These are phyloP conservation scores for Julus scandinavius DNA, from an alignment of 2,888 invertebrate species.

Conservation along the genomic window DNA sequence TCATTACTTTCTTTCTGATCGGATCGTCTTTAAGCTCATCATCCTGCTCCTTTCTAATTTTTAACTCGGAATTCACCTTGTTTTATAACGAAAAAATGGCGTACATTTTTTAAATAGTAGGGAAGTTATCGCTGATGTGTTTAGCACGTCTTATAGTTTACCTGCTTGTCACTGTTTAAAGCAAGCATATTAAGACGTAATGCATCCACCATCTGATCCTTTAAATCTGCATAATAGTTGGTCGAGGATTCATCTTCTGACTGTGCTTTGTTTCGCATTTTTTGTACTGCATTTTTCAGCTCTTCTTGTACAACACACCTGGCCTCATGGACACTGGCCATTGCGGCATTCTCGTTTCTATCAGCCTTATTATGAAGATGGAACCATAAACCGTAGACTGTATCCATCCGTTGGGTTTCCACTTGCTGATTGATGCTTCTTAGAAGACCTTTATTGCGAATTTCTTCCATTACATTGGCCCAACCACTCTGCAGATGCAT, in stretches of 20 bases:
- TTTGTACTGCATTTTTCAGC: background rate
- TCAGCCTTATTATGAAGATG: background rate
- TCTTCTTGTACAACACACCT: background rate
- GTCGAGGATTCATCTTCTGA: background rate
- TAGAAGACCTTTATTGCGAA: background rate
- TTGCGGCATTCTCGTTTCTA: background rate
- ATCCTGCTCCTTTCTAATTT: conserved; percentile 5
- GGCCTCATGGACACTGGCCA: conserved; percentile 42
- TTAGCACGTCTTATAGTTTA: background rate
- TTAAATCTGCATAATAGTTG: conserved; percentile 39
- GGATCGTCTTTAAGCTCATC: conserved; percentile 13
- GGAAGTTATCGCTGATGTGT: background rate
- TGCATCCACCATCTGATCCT: conserved; percentile 44
- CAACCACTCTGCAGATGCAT: background rate
- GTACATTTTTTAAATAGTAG: background rate
- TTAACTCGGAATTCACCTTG: conserved; percentile 7
- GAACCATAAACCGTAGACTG: background rate
- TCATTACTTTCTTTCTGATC: background rate
- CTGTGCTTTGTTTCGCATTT: background rate
- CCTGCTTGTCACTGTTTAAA: conserved; percentile 40
- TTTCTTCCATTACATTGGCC: conserved; percentile 42
- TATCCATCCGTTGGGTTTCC: conserved; percentile 34
- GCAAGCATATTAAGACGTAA: background rate
- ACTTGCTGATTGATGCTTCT: conserved; percentile 38
- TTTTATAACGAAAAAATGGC: background rate